These are phyloP conservation scores for Mustela lutreola DNA, from an alignment of 2,113 vertebrate genomes.

Conservation along the genomic window DNA sequence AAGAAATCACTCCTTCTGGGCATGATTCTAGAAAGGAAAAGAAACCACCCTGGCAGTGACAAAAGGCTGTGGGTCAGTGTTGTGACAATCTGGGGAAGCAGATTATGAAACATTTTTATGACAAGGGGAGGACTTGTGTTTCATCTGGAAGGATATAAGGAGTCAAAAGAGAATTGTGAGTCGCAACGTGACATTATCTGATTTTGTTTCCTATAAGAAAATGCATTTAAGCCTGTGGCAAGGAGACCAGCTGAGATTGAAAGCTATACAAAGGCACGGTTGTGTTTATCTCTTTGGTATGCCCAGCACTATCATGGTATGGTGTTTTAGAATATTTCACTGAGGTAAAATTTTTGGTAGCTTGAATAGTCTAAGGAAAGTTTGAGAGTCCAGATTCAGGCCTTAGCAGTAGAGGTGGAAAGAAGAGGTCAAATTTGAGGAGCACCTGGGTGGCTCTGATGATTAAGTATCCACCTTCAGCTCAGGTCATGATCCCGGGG, in stretches of 20 bases:
- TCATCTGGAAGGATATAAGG: conserved; percentile 6
- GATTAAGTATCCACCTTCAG: no score
- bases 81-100: background rate
- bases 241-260: background rate
- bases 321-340: background rate
- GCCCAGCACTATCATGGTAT: background rate
- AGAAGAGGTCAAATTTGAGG: background rate
- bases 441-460: no score
- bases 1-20: background rate
- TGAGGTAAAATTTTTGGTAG: background rate
- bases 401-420: background rate
- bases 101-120: background rate
- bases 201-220: conserved; percentile 29
- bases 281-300: background rate
- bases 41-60: background rate
- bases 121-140: background rate
- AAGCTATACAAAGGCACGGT: background rate
- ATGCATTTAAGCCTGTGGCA: background rate
- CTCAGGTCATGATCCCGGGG: no score
- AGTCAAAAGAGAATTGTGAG: conserved; percentile 24
- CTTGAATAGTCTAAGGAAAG: background rate
- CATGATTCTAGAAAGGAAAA: background rate
- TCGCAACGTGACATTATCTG: background rate
- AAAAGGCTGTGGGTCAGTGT: no score
- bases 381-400: background rate